phyloP scores from a whole-genome alignment of 1,140 invertebrate species.

The Neodiprion virginianus region DNA sequence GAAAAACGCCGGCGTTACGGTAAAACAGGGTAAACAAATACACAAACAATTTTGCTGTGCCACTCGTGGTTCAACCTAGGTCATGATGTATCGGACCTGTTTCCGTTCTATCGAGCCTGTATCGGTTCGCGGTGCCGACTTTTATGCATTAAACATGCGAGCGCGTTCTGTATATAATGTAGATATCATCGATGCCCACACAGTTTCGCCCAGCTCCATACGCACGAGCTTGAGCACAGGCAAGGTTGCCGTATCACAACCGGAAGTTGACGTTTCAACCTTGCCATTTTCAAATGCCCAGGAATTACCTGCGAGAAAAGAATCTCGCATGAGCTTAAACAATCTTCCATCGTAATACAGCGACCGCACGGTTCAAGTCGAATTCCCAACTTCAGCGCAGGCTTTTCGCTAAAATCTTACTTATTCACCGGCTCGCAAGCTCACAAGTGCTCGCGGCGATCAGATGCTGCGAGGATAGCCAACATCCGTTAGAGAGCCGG shows the following conservation, averaged over 20 bases:
- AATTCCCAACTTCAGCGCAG: no score
- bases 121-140: not conserved
- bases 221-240: not conserved
- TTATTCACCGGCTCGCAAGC: no score
- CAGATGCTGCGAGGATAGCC: no score
- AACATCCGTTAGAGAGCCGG: no score
- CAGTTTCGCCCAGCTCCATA: not conserved
- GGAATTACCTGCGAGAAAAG: not conserved
- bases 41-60: not conserved
- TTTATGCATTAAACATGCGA: slow-evolving; percentile 10
- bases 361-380: no score
- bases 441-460: no score
- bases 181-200: slow-evolving; percentile 14
- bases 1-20: no score
- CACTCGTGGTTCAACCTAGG: not conserved
- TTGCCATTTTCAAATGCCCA: not conserved
- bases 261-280: not conserved
- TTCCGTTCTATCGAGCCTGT: not conserved
- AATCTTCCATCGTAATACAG: no score
- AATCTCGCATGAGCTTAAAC: not conserved
- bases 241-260: slow-evolving; percentile 10
- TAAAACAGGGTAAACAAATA: no score
- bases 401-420: no score
- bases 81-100: not conserved
- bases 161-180: slow-evolving; percentile 11